phyloP scores from a whole-genome alignment of 2,797 vertebrate species.

The Spondyliosoma cantharus region DNA sequence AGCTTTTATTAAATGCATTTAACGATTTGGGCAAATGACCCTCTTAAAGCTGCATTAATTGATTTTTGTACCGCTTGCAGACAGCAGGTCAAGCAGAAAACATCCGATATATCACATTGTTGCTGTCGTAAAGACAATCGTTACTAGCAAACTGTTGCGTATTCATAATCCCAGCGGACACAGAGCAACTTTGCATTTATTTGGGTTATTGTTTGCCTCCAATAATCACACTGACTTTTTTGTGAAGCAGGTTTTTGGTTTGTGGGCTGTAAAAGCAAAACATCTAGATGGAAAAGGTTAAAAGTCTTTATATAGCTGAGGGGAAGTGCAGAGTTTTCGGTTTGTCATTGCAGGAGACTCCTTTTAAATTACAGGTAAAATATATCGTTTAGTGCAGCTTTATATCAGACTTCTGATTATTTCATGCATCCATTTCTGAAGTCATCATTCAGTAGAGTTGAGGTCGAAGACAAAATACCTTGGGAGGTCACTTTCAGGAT shows the following conservation, averaged over 20 bases:
- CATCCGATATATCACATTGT: not conserved
- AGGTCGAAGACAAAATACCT: slow-evolving; percentile 79
- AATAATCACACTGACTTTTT: not conserved
- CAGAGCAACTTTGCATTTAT: not conserved
- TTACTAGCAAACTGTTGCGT: not conserved
- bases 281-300: too few species aligned
- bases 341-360: not conserved
- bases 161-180: not conserved
- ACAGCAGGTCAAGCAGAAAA: not conserved
- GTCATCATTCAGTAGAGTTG: not conserved
- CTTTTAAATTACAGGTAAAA: not conserved
- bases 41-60: not conserved
- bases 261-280: too few species aligned
- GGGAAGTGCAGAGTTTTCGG: not conserved
- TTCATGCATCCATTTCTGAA: not conserved
- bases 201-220: not conserved
- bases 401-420: not conserved
- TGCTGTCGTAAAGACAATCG: not conserved
- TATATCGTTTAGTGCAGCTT: not conserved
- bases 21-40: not conserved
- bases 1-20: not conserved
- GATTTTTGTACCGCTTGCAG: not conserved
- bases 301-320: not conserved
- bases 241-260: too few species aligned
- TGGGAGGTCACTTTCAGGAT: slow-evolving; percentile 90